Evolutionary conservation across 2,113 vertebrate genomes (phyloP), one percentile per base, ranked within the genome.

Genomic region (Phalacrocorax brasilianus): DNA sequence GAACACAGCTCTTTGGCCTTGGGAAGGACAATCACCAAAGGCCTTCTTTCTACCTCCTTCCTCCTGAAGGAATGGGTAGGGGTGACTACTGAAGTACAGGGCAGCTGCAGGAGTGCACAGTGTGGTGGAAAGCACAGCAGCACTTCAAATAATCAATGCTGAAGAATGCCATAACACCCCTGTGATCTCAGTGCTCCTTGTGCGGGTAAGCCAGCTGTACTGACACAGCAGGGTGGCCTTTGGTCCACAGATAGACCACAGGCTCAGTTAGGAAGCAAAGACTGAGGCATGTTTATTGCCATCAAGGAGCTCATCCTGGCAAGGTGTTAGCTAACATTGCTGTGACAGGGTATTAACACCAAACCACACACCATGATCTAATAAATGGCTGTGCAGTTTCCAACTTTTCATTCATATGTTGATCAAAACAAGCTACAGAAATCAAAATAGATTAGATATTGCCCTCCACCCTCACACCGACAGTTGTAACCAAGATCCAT

Each of bases 21-120:
- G 11, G 17, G 20, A 90, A 88, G 18, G 3, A 5, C 27, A 85
- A 17, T n/a, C 17, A 53, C 21, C 23, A 67, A 88, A 91, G 14
- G 12, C 7, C 0, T 0, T 12, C 8, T 67, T 62, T 82, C 28
- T 14, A 49, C 12, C 12, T 66, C 30, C 26, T 59, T 70, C 27
- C 21, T 53, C 27, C 28, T 0, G 0, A 67, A 59, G n/a, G 14
- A 81, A 71, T 3, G 1, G 2, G 1, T 58, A 61, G 26, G 23
- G 19, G 8, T 83, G 38, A 72, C 44, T 82, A 11, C 33, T 63
- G 44, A 77, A 65, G 45, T 58, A 66, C 8, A 66, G 24, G 11
- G 61, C 17, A 63, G 5, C 16, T 49, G 9, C 8, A 44, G 20
- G 62, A 71, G 14, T 13, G 23, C 16, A 27, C 9, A 20, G 15